Evolutionary conservation across 2,113 vertebrate species (phyloP).

Genomic region (Lophura nycthemera): DNA sequence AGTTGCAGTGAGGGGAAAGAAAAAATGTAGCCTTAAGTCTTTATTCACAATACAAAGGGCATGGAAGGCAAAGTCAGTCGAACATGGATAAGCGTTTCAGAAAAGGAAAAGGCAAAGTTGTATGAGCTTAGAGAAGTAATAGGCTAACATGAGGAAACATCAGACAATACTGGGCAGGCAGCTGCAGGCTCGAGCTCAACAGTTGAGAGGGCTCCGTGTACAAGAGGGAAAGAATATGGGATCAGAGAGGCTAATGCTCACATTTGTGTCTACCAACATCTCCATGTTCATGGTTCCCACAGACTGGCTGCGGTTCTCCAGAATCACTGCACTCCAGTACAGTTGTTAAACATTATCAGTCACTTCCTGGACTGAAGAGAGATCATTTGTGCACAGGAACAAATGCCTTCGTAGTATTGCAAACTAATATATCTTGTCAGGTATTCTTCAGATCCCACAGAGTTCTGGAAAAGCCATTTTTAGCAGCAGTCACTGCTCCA

Average conservation of each 20-base stretch:
- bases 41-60: not conserved
- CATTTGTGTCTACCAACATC: not conserved
- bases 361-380: not conserved
- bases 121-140: not conserved
- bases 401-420: not conserved
- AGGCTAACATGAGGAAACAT: not conserved
- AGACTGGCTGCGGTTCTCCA: not conserved
- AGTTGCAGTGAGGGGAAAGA: not conserved
- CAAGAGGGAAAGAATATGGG: not conserved
- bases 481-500: not conserved
- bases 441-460: not conserved
- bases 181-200: fast-evolving
- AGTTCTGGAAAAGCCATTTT: not conserved
- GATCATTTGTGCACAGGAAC: not conserved
- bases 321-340: not conserved
- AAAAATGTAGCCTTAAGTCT: fast-evolving
- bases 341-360: not conserved
- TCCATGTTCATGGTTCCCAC: not conserved
- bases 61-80: not conserved
- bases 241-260: not conserved
- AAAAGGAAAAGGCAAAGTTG: not conserved
- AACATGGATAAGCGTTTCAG: not conserved
- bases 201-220: not conserved
- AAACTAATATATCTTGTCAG: not conserved
- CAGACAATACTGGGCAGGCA: not conserved